Conservation (phyloP, 2,797 vertebrate genomes). For the Chelon labrosus region DNA sequence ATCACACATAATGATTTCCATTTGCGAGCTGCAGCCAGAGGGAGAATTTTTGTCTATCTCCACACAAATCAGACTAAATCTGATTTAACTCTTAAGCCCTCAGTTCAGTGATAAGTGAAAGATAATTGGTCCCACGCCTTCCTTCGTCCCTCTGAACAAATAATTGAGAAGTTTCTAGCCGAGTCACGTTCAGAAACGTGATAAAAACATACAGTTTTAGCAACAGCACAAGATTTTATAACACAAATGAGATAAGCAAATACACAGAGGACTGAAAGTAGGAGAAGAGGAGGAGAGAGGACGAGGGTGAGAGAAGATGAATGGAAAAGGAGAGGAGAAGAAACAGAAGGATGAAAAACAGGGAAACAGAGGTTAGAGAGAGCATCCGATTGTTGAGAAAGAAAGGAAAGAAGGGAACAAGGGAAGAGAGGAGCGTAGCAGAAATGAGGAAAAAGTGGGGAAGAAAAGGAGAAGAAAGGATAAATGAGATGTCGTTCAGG, state of each 20-base stretch:
- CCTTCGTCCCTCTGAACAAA: constrained; percentile 9
- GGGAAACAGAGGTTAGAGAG: not conserved
- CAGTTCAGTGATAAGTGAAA: constrained; percentile 21
- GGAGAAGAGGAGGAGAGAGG: too few species aligned
- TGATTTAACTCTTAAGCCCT: constrained; percentile 30
- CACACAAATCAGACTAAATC: constrained; percentile 41
- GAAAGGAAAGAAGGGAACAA: not conserved
- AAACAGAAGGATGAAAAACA: not conserved
- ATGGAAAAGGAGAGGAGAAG: too few species aligned
- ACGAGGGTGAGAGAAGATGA: too few species aligned
- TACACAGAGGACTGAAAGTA: not conserved
- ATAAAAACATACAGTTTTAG: constrained; percentile 10
- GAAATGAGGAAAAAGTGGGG: too few species aligned
- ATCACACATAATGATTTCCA: constrained; percentile 78
- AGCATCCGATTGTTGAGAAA: not conserved
- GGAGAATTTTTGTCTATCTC: constrained; percentile 42
- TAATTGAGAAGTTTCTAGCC: constrained; percentile 18
- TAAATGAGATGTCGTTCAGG: not conserved
- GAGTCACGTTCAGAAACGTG: constrained; percentile 12
- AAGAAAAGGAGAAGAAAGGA: not conserved
- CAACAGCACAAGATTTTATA: not conserved
- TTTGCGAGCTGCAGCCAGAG: constrained; percentile 61
- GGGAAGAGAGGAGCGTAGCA: not conserved
- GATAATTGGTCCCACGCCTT: constrained; percentile 10
- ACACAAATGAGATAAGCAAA: constrained; percentile 15